A percentile compares a stretch with the other conserved stretches of the same genome.
phyloP scores from a whole-genome alignment of 2,113 vertebrate genomes.

The Chaetorhynchus papuensis region DNA sequence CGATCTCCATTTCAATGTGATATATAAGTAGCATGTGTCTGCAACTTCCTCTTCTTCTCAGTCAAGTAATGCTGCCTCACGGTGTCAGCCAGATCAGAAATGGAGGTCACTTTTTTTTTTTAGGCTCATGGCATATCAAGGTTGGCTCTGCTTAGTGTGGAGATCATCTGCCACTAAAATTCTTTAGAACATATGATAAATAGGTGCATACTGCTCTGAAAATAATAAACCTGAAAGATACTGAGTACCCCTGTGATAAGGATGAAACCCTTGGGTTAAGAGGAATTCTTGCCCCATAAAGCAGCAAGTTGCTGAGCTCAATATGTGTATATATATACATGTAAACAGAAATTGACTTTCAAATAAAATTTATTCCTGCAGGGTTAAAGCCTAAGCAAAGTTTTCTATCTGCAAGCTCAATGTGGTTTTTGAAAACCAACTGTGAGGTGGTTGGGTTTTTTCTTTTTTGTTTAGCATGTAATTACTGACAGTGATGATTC shows the following conservation, averaged over 20 bases:
- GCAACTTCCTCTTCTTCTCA: constrained; percentile 24
- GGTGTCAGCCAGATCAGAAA: constrained; percentile 11
- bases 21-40: constrained; percentile 28
- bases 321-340: not conserved
- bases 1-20: constrained; percentile 14
- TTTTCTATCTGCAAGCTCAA: constrained; percentile 5
- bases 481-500: constrained; percentile 57
- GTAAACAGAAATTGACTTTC: constrained; percentile 18
- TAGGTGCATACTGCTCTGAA: not conserved
- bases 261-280: not conserved
- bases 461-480: constrained; percentile 45
- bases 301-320: not conserved
- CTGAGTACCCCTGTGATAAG: not conserved
- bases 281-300: not conserved
- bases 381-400: constrained; percentile 15
- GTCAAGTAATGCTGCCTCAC: not conserved
- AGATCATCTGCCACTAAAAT: not conserved
- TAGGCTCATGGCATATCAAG: not conserved
- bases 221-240: not conserved
- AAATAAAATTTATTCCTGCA: constrained; percentile 4
- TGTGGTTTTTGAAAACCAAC: constrained; percentile 38
- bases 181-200: not conserved
- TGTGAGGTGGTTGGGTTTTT: not conserved
- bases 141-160: not conserved
- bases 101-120: constrained; percentile 13